Conservation (phyloP, 1,140 invertebrate species). For the Diachasma alloeum region DNA sequence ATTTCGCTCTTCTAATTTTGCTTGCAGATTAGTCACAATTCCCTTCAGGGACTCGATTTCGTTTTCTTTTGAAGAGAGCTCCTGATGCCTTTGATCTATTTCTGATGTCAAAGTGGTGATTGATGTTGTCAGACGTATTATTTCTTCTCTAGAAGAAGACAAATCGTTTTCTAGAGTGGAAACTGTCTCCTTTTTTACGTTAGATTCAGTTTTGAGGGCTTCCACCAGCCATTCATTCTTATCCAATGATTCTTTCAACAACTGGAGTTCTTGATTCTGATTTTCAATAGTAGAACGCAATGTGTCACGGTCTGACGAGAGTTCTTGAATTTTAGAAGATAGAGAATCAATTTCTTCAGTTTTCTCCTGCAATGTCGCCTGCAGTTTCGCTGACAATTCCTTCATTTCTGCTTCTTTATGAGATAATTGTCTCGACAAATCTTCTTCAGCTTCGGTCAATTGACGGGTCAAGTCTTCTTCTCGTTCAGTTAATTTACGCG, state of each 20-base stretch:
- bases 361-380: conserved; percentile 51
- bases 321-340: conserved; percentile 7
- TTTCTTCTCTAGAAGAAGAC: neutral
- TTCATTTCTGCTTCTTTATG: conserved; percentile 3
- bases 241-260: conserved; percentile 34
- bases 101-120: neutral
- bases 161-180: neutral
- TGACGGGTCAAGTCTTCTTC: conserved; percentile 10
- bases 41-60: conserved; percentile 36
- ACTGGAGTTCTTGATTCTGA: conserved; percentile 24
- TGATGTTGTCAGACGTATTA: neutral
- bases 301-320: neutral
- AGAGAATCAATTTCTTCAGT: neutral
- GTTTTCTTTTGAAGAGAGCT: conserved; percentile 33
- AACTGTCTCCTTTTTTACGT: neutral
- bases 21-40: conserved; percentile 25
- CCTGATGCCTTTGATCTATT: conserved; percentile 33
- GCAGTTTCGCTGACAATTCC: conserved; percentile 50
- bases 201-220: conserved; percentile 24
- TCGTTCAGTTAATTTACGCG: conserved; percentile 1
- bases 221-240: conserved; percentile 38
- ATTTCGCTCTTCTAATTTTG: conserved; percentile 26
- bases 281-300: neutral
- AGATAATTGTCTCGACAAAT: neutral
- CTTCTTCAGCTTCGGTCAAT: neutral